Conservation (phyloP, 1,140 invertebrate genomes). For the Archegozetes longisetosus region DNA sequence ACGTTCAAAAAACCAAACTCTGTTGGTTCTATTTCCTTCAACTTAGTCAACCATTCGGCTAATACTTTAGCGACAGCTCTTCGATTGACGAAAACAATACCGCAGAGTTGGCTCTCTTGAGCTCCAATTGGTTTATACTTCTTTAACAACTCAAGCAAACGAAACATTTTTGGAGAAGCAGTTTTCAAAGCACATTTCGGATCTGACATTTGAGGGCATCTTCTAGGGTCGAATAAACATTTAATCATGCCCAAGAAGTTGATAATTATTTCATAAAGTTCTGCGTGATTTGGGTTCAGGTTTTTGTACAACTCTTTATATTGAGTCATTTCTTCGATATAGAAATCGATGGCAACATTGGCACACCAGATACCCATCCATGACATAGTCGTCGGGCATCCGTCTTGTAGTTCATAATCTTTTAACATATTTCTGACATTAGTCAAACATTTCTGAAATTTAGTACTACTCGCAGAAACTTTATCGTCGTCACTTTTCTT, state of each 20-base stretch:
- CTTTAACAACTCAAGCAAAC: neutral
- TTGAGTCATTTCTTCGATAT: neutral
- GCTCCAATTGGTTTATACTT: neutral
- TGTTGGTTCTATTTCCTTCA: neutral
- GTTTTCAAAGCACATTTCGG: neutral
- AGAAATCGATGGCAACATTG: neutral
- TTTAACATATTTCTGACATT: neutral
- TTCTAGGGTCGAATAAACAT: neutral
- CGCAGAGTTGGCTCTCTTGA: constrained; percentile 12
- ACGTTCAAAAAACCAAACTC: constrained; percentile 18
- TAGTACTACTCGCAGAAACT: neutral
- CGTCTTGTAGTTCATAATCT: neutral
- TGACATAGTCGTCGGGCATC: neutral
- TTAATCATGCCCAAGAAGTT: neutral
- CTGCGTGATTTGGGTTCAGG: neutral
- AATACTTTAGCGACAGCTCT: constrained; percentile 19
- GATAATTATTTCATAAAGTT: neutral
- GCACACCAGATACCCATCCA: neutral
- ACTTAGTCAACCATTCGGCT: constrained; percentile 16
- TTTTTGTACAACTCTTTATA: neutral
- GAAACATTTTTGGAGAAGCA: neutral
- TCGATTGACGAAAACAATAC: constrained; percentile 20
- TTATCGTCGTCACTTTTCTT: neutral
- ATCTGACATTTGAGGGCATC: neutral
- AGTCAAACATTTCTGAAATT: neutral